These are phyloP conservation scores for Sphecodes monilicornis DNA, from an alignment of 2,888 invertebrate genomes.

Conservation along the genomic window DNA sequence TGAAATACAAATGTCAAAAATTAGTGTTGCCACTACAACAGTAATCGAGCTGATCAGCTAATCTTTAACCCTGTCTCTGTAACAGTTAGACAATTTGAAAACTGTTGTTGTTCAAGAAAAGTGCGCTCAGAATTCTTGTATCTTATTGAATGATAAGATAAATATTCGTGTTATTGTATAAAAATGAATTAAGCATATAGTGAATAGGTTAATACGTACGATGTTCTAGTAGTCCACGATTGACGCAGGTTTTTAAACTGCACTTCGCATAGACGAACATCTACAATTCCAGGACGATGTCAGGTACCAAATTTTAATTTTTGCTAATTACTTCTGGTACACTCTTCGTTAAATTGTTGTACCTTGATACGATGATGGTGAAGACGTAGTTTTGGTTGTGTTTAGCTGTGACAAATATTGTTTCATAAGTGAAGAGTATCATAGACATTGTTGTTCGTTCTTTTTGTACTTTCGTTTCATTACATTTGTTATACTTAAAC, in stretches of 20 bases:
- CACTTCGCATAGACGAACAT: constrained; percentile 31
- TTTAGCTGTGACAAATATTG: background rate
- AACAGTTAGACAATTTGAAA: background rate
- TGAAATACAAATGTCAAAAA: background rate
- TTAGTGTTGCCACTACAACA: constrained; percentile 22
- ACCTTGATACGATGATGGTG: background rate
- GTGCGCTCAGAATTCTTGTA: background rate
- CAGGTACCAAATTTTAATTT: constrained; percentile 12
- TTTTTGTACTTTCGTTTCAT: background rate
- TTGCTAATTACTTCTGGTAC: background rate
- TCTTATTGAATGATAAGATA: constrained; percentile 2
- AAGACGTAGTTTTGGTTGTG: constrained; percentile 10
- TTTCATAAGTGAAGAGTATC: constrained; percentile 26
- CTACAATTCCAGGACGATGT: background rate
- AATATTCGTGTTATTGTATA: background rate
- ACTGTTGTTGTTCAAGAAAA: background rate
- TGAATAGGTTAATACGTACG: constrained; percentile 41
- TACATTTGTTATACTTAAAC: constrained; percentile 34
- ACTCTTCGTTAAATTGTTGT: background rate
- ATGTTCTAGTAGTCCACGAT: constrained; percentile 21
- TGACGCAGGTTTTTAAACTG: constrained; percentile 10
- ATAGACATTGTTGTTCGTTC: constrained; percentile 3
- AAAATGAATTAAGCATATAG: background rate
- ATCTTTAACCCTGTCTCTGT: background rate
- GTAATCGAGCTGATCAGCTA: constrained; percentile 2